phyloP scores from a whole-genome alignment of 2,797 vertebrate genomes.

The Malacoctenus gilli region DNA sequence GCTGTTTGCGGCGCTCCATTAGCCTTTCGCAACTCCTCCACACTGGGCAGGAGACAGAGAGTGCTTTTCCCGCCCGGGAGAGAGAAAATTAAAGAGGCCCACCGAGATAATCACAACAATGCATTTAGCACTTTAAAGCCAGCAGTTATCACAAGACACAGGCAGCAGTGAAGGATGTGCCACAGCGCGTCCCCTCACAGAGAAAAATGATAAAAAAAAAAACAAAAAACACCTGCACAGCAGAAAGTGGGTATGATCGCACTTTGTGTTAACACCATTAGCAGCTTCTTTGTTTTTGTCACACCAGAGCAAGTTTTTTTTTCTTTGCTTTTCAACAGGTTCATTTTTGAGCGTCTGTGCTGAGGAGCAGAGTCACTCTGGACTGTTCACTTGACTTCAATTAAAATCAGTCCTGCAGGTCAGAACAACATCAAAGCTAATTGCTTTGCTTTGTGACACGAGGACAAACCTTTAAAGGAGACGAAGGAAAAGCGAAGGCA shows the following conservation, averaged over 20 bases:
- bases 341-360: no score
- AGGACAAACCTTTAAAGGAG: no score
- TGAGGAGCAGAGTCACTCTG: no score
- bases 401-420: no score
- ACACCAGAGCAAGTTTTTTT: no score
- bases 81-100: constrained; percentile 49
- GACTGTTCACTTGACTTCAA: no score
- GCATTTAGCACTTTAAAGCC: constrained; percentile 40
- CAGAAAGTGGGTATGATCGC: constrained; percentile 2
- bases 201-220: no score
- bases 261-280: constrained; percentile 11
- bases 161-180: constrained; percentile 26
- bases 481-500: no score
- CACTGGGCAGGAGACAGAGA: constrained; percentile 49
- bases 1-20: constrained; percentile 65
- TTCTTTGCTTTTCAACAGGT: no score
- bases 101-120: constrained; percentile 44
- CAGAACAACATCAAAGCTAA: no score
- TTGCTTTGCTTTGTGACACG: no score
- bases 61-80: constrained; percentile 41
- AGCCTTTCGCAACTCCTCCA: constrained; percentile 38
- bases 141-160: constrained; percentile 22
- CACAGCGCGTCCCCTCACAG: constrained; percentile 32
- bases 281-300: no score
- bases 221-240: constrained; percentile 18